These are phyloP conservation scores for Todiramphus saurophagus DNA, from an alignment of 2,113 vertebrate species.

Conservation along the genomic window DNA sequence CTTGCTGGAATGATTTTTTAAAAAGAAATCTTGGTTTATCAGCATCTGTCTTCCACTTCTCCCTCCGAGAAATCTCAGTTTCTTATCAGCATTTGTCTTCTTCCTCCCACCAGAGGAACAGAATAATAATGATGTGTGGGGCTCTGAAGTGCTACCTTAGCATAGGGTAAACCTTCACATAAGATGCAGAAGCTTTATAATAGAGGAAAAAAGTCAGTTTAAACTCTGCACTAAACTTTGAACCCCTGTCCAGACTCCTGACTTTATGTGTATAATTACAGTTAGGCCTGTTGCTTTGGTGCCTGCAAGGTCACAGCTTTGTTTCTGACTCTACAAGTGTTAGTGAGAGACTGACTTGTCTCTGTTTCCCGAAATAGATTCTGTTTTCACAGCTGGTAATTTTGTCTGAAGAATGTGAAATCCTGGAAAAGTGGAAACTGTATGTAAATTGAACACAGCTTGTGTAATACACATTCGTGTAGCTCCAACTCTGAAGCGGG, in stretches of 20 bases:
- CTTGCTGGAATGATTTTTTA: background rate
- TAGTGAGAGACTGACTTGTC: background rate
- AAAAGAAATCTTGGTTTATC: background rate
- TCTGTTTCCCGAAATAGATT: constrained; percentile 36
- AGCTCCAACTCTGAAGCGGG: background rate
- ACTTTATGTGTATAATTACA: background rate
- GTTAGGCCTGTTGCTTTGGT: background rate
- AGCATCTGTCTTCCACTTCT: background rate
- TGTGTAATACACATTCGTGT: background rate
- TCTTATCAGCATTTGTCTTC: background rate
- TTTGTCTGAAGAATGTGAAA: constrained; percentile 14
- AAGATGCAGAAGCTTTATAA: background rate
- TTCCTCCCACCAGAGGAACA: background rate
- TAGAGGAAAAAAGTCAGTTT: background rate
- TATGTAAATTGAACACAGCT: background rate
- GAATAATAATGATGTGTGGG: background rate
- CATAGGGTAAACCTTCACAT: background rate
- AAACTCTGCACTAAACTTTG: background rate
- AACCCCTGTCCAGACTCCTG: background rate
- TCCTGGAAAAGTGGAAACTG: background rate
- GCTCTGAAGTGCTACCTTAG: background rate
- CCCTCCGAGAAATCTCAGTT: background rate
- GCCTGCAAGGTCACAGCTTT: constrained; percentile 29
- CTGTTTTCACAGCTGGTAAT: constrained; percentile 3
- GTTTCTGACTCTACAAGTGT: background rate